These are phyloP conservation scores for Pelochelys cantorii DNA, from an alignment of 2,797 vertebrate species.

Conservation along the genomic window DNA sequence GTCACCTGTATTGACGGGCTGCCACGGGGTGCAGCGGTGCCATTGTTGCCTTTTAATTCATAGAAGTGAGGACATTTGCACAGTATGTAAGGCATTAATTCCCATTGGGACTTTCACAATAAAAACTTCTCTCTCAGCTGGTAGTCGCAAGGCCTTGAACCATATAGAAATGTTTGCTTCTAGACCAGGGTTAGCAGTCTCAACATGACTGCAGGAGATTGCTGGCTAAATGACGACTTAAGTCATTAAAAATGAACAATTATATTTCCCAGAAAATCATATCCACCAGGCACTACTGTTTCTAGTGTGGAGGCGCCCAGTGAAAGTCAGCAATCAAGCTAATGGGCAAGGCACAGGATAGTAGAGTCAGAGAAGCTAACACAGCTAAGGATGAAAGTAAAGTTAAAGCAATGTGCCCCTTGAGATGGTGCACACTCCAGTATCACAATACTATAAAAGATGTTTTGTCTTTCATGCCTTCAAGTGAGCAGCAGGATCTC, in stretches of 20 bases:
- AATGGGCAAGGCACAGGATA: accelerated
- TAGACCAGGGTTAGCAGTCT: background rate
- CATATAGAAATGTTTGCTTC: background rate
- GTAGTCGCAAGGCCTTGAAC: background rate
- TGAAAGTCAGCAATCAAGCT: background rate
- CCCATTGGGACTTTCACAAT: conserved; percentile 34
- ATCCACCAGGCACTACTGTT: background rate
- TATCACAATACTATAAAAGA: accelerated
- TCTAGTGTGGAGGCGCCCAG: background rate
- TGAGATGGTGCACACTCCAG: accelerated
- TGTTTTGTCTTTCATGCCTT: background rate
- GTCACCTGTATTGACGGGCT: too few species aligned
- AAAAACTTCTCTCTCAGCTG: conserved; percentile 36
- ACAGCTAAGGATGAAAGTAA: background rate
- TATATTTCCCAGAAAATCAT: background rate
- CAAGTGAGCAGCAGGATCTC: background rate
- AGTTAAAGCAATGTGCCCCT: background rate
- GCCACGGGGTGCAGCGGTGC: background rate
- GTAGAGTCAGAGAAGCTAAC: background rate
- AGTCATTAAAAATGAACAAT: background rate
- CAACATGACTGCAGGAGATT: background rate
- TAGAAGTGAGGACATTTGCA: conserved; percentile 13
- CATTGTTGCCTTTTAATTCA: background rate
- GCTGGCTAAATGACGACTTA: background rate
- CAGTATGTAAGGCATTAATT: background rate